Evolutionary conservation across 2,797 vertebrate species (phyloP), one percentile per base, ranked within the genome.

Genomic region (Thamnophis elegans): DNA sequence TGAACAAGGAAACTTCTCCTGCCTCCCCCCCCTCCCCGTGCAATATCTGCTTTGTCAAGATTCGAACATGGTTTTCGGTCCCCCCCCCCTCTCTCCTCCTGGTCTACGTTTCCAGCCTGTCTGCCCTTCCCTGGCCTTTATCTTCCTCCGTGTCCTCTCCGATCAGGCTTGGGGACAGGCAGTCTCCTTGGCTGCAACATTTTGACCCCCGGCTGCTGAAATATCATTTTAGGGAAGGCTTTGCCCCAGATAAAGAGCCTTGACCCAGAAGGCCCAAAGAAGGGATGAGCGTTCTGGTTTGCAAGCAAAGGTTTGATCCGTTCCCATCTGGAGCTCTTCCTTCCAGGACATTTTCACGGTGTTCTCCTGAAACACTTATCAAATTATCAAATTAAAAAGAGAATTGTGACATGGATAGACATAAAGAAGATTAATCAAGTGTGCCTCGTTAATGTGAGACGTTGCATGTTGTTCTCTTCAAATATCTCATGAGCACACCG

Each of bases 181-280:
- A 96, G 95, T 96, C 91, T 96, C 94, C 95, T 97, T 97, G 96
- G 95, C 95, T 96, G 96, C 96, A 96, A 94, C 96, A 96, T 95
- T 97, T 98, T 97, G 97, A 97, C 96, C 96, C 78, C 59, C 59
- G 85, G 60, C 89, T 94, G 93, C 95, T 93, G 91, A 95, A 95
- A 97, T 42, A 97, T 97, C 97, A 97, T 97, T 97, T 97, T 97
- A 94, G 92, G 92, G 20, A 94, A 92, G 78, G 93, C 92, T 95
- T 91, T 94, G 94, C 92, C 96, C 96, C 95, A 96, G 96, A 96
- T 94, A 94, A 96, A 97, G 95, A 96, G 94, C 97, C 96, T 96
- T 97, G 97, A 95, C 95, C 95, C 95, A 95, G 96, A 95, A 96
- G 95, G 92, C 88, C 97, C 96, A 97, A 97, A 97, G 13, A 96